These are phyloP conservation scores for Meda fulgida DNA, from an alignment of 2,797 vertebrate species.

Conservation along the genomic window DNA sequence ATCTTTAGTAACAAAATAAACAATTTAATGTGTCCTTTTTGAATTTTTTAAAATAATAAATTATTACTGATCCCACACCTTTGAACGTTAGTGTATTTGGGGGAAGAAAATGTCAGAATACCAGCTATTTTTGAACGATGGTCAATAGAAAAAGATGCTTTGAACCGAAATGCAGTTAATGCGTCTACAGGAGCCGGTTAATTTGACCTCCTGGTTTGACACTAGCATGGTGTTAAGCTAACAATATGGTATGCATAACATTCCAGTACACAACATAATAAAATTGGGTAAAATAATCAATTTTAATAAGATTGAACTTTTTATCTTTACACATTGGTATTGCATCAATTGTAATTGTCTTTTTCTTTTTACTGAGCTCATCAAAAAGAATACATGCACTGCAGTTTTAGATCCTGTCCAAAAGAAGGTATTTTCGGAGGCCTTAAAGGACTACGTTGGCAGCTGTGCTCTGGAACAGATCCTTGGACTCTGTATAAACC, in stretches of 20 bases:
- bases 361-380: background rate
- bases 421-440: background rate
- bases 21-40: no score
- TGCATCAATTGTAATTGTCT: background rate
- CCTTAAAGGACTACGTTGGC: background rate
- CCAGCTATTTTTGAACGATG: background rate
- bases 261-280: background rate
- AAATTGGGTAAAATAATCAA: background rate
- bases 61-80: background rate
- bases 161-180: background rate
- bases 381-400: background rate
- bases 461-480: background rate
- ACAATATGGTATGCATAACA: background rate
- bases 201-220: background rate
- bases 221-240: background rate
- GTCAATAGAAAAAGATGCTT: background rate
- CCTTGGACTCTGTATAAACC: conserved; percentile 32
- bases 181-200: background rate
- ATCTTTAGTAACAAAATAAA: background rate
- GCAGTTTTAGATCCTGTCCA: background rate
- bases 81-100: background rate
- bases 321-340: background rate
- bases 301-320: background rate
- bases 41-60: no score
- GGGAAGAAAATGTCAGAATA: background rate